Percentiles rank a stretch among this genome's conserved stretches.
Conservation (phyloP, 2,113 vertebrate genomes). For the Syngnathus scovelli region DNA sequence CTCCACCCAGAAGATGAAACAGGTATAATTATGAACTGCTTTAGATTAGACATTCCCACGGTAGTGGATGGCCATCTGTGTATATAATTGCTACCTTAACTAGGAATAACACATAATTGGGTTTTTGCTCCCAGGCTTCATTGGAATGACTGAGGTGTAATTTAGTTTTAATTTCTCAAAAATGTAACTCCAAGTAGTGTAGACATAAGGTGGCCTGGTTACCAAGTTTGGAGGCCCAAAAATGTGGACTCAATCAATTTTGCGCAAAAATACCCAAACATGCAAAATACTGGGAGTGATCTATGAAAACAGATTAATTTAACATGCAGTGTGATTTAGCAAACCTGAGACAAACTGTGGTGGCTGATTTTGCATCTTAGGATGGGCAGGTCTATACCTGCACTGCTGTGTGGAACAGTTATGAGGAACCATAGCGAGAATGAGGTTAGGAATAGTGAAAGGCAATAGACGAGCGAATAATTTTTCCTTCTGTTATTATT, state of each 20-base stretch:
- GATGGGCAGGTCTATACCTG: neutral
- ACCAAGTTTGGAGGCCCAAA: neutral
- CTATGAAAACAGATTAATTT: neutral
- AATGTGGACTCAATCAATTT: neutral
- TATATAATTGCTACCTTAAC: neutral
- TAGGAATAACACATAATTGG: neutral
- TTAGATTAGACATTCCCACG: neutral
- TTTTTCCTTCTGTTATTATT: neutral
- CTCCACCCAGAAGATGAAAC: slow-evolving; percentile 1
- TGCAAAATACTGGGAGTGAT: neutral
- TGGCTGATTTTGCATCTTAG: neutral
- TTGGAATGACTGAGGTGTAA: neutral
- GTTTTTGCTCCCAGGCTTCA: neutral
- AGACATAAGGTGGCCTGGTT: neutral
- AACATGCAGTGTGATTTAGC: neutral
- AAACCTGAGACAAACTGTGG: neutral
- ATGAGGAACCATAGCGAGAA: neutral
- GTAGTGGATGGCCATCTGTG: neutral
- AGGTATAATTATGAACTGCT: neutral
- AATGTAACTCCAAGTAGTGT: neutral
- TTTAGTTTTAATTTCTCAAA: neutral
- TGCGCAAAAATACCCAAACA: neutral
- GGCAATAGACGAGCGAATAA: neutral
- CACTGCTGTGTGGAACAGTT: too few species aligned
- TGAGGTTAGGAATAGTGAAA: neutral